Evolutionary conservation across 2,113 vertebrate genomes (phyloP), one percentile per base, ranked within the genome.

Genomic region (Plestiodon gilberti): DNA sequence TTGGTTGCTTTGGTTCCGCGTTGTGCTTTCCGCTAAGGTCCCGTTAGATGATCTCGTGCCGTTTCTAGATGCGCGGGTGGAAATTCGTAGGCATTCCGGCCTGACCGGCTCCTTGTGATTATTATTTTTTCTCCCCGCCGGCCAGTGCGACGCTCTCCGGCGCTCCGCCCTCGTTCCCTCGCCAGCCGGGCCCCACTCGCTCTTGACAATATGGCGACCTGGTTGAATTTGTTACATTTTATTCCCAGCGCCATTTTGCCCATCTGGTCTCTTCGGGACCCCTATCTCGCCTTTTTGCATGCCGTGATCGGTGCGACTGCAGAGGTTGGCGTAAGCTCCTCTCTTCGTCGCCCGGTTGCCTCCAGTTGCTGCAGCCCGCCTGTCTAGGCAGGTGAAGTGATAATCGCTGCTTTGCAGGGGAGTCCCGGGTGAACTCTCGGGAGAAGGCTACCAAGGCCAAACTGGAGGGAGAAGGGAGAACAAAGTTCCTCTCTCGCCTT

Each of bases 161-260:
- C 55, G 33, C 81, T 84, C 85, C 57, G 7, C 62, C 84, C 2
- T 55, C 59, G 89, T 82, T 88, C 14, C 30, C 25, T 48, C 6
- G 5, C 62, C 75, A 8, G 3, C 40, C 61, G 7, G 22, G 18
- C 33, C 30, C 57, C 28, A 28, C 78, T 55, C 80, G 84, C 95
- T 90, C 87, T 98, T 98, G 98, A 98, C 98, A 98, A 98, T 97
- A 98, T 98, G 98, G 98, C 98, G 97, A 98, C 97, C 97, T 22
- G 75, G 75, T 76, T 48, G 65, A 96, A 97, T 96, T 97, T n/a
- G 48, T 64, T 96, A 96, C 96, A 96, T 97, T 95, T 97, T 96
- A 95, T 93, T 96, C 96, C 96, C 96, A 97, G 97, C 98, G 98
- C 98, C 98, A 98, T 98, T 97, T 98, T 98, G 98, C 98, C 98